A percentile compares a stretch with the other conserved stretches of the same genome.
Conservation (phyloP, 2,113 vertebrate species). For the Dasyornis broadbenti region DNA sequence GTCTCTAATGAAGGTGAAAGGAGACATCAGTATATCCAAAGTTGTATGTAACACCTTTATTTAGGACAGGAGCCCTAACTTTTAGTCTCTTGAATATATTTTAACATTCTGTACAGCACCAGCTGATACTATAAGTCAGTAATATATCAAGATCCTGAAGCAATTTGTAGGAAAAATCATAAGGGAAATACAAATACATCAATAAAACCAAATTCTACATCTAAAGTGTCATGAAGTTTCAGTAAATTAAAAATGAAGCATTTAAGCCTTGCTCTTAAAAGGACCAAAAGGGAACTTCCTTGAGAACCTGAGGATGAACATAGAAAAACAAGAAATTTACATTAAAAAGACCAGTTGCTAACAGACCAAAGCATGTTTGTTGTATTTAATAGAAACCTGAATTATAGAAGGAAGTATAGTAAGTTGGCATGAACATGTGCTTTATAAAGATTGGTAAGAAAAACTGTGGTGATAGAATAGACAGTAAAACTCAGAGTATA, state of each 20-base stretch:
- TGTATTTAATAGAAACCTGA: not conserved
- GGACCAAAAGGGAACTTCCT: not conserved
- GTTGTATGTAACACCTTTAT: not conserved
- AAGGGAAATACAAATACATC: not conserved
- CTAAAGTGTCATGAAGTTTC: not conserved
- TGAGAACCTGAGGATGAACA: not conserved
- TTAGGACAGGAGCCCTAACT: not conserved
- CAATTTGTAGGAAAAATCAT: not conserved
- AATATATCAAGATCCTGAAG: not conserved
- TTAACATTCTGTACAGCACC: not conserved
- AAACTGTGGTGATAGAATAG: not conserved
- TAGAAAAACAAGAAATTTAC: not conserved
- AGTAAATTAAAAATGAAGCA: not conserved
- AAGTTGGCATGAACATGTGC: not conserved
- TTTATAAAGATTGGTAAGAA: not conserved
- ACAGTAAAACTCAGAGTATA: not conserved
- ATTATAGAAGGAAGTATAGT: not conserved
- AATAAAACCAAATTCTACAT: not conserved
- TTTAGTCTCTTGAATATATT: not conserved
- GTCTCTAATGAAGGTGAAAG: not conserved
- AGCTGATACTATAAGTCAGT: not conserved
- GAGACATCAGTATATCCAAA: not conserved
- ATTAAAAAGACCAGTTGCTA: not conserved
- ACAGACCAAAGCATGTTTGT: not conserved
- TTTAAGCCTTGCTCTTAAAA: not conserved